Percentiles rank a stretch among this genome's conserved stretches.
phyloP scores from a whole-genome alignment of 2,797 vertebrate genomes.

The Channallabes apus region DNA sequence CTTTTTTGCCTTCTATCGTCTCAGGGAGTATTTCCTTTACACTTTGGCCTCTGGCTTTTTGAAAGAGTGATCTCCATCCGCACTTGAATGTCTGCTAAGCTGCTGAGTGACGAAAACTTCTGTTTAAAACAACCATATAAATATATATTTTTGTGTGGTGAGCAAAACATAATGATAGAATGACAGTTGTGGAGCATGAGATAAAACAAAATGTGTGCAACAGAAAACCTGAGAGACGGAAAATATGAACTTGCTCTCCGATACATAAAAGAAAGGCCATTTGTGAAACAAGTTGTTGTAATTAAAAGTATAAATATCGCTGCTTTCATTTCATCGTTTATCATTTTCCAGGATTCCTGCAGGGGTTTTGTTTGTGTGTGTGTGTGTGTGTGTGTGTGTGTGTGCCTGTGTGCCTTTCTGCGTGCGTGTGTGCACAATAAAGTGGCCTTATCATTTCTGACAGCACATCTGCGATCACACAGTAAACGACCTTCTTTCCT shows the following conservation, averaged over 20 bases:
- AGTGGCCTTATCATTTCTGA: conserved; percentile 24
- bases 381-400: conserved; percentile 28
- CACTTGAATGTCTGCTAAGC: neutral
- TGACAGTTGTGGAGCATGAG: neutral
- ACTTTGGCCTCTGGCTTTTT: neutral
- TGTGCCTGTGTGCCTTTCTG: conserved; percentile 1
- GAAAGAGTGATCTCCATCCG: neutral
- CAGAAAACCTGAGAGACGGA: neutral
- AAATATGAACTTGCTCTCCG: conserved; percentile 37
- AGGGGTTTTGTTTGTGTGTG: neutral
- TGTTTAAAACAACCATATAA: neutral
- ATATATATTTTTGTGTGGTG: neutral
- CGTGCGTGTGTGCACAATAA: conserved; percentile 6
- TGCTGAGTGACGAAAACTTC: neutral
- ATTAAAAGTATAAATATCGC: conserved; percentile 54
- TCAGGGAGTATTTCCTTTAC: neutral
- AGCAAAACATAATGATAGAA: neutral
- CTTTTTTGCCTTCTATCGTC: neutral
- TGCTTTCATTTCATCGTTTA: conserved; percentile 64
- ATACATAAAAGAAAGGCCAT: conserved; percentile 5
- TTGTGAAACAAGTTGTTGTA: conserved; percentile 55
- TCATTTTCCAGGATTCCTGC: conserved; percentile 56
- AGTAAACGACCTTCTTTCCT: conserved; percentile 1
- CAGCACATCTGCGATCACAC: conserved; percentile 11
- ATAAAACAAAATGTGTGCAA: neutral